Base-by-base conservation (phyloP, 2,113 vertebrate species). In the Neotragus moschatus region DNA sequence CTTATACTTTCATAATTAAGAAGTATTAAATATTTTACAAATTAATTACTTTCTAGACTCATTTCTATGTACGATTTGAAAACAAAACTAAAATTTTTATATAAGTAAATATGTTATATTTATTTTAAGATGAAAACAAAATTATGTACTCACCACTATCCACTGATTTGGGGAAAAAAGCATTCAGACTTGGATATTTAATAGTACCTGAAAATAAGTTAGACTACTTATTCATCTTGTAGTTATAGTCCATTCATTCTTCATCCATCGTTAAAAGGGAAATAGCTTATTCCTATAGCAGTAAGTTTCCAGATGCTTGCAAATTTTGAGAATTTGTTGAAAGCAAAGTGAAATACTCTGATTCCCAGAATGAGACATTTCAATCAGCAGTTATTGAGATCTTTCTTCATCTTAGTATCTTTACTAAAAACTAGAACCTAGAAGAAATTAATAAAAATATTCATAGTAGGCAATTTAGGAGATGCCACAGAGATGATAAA, bases 211-310 rank as follows among this genome's bases (percentile, higher is more conserved):
- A 84, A 97, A 91, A 97, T 84, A 96, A 84, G 73, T 6, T 33
- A 3, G 2, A 87, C 55, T 97, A 96, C 36, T 90, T 96, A 82
- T 88, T 97, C 80, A 95, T 97, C 75, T 63, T 43, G 36, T 87
- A 91, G 49, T 19, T 97, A 75, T 49, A 88, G 28, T 91, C 26
- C 55, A 94, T 61, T 96, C 30, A 84, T 43, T 94, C 82, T 88
- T 84, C 17, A 84, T 56, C 49, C 51, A 80, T 84, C 33, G 47
- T 55, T 49, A 87, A 92, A 95, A 66, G 23, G 91, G 25, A 4
- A 91, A 88, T 51, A 19, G 14, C 9, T 88, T 96, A 28, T 82
- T 97, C 56, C 30, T 77, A n/a, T 4, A 82, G 23, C 58, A 88
- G 73, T 93, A 94, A 77, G 81, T 0, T 91, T 95, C 45, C 91